These are phyloP conservation scores for Chrysina gloriosa DNA, from an alignment of 2,888 invertebrate species.

Conservation along the genomic window DNA sequence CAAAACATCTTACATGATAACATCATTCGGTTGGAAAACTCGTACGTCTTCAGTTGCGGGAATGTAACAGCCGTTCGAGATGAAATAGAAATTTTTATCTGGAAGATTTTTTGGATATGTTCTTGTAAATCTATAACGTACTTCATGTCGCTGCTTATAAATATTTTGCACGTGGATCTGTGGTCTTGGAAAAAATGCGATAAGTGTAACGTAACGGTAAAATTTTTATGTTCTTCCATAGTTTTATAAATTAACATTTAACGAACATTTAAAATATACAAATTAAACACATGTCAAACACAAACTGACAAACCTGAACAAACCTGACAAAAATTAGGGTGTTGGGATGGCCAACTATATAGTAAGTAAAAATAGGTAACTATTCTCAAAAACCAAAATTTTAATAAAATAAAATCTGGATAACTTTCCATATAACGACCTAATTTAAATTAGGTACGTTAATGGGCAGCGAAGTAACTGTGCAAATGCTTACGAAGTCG, in stretches of 20 bases:
- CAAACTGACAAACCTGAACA: background rate
- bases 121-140: constrained; percentile 56
- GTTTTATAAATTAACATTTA: background rate
- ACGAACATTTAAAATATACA: background rate
- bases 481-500: too few relatives aligned
- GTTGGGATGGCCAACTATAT: too few relatives aligned
- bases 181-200: constrained; percentile 46
- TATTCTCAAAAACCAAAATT: too few relatives aligned
- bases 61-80: constrained; percentile 57
- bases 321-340: background rate
- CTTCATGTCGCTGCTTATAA: constrained; percentile 47
- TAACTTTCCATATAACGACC: too few relatives aligned
- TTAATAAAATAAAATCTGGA: too few relatives aligned
- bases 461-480: too few relatives aligned
- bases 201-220: constrained; percentile 44
- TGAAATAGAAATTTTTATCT: constrained; percentile 60
- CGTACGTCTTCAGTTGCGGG: constrained; percentile 61
- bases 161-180: constrained; percentile 43
- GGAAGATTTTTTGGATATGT: constrained; percentile 58
- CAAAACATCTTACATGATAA: constrained; percentile 49
- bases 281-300: background rate
- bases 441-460: too few relatives aligned
- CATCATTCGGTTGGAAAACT: constrained; percentile 52
- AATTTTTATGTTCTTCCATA: constrained; percentile 16
- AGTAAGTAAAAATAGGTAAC: too few relatives aligned